Evolutionary conservation across 2,888 invertebrate species (phyloP), one percentile per base, ranked within the genome.

Genomic region (Drosophila villosipedis): DNA sequence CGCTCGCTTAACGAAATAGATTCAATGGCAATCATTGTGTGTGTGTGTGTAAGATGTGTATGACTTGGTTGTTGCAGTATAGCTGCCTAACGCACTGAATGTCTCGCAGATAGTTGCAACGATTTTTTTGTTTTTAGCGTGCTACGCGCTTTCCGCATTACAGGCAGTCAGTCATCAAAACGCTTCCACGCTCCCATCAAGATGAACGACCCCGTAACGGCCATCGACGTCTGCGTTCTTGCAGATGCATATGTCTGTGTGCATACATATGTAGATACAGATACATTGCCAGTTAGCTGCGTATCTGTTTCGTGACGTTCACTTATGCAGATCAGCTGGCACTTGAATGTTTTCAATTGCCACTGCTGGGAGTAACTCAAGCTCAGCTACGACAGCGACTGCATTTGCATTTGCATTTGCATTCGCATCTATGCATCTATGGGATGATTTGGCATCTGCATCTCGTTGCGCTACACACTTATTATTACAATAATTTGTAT

Each of bases 261-360:
- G 37, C 22, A 55, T 31, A 25, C 50, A 57, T 53, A 25, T 25
- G 25, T 25, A 75, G 60, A 70, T 76, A 69, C 52, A 75, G 68
- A 78, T 68, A 73, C 16, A 47, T 47, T 47, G 47, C 16, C 47
- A 47, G 47, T 4, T 68, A 37, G 49, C 54, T 74, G 72, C 68
- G 75, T 80, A 80, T 78, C 75, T 78, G 75, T 80, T 82, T 69
- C 76, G 72, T 83, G 73, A 71, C 71, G 53, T 74, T 75, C 80
- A 68, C 68, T 73, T 80, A 82, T 68, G 83, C 81, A 81, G 89
- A 88, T 90, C 85, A 67, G 69, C 73, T 68, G 66, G 89, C 89
- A 85, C 89, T 85, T 85, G 90, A 90, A 75, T 85, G 90, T 88
- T 74, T 85, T 85, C 90, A 88, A 90, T 84, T 76, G 83, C 72